Evolutionary conservation across 2,888 invertebrate species (phyloP), one percentile per base, ranked within the genome.

Genomic region (Xylocampa areola): DNA sequence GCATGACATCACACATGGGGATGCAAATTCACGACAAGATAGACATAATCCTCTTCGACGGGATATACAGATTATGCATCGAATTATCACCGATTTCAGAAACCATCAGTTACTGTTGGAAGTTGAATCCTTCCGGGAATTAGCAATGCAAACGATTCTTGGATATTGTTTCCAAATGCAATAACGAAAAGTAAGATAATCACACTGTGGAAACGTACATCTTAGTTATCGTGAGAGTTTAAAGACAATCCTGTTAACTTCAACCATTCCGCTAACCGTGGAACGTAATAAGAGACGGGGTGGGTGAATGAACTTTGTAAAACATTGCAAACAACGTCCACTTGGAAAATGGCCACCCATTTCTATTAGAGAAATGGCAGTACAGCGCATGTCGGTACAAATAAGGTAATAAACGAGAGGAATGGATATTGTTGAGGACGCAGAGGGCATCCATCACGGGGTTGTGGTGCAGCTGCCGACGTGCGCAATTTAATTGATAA

Each of bases 401-500:
- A 80, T 79, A 77, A 79, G 72, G 74, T 73, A 73, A 77, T 81
- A 81, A 82, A 80, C 73, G 66, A 76, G 79, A 82, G 69, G 53
- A 71, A 81, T 81, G 74, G 75, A 79, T 74, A 70, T 67, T 62
- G 68, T 71, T 59, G 63, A 73, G 73, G 72, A 71, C 71, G 70
- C 66, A 61, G 70, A 68, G 77, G 48, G 67, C 73, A 81, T 82
- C 73, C 59, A 82, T 80, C 79, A 79, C 73, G 39, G 23, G 44
- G 33, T 54, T 53, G 68, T 63, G 67, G 60, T 64, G 72, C 68
- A 73, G 64, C 64, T 72, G 73, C 63, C 67, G 68, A 79, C 73
- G 68, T 72, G 69, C 68, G 65, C 69, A 64, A 65, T 71, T 75
- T 77, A 80, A 80, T 80, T 82, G 77, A 82, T 81, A 77, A 77